Evolutionary conservation across 2,113 vertebrate genomes (phyloP).

Genomic region (Crotalus horridus): DNA sequence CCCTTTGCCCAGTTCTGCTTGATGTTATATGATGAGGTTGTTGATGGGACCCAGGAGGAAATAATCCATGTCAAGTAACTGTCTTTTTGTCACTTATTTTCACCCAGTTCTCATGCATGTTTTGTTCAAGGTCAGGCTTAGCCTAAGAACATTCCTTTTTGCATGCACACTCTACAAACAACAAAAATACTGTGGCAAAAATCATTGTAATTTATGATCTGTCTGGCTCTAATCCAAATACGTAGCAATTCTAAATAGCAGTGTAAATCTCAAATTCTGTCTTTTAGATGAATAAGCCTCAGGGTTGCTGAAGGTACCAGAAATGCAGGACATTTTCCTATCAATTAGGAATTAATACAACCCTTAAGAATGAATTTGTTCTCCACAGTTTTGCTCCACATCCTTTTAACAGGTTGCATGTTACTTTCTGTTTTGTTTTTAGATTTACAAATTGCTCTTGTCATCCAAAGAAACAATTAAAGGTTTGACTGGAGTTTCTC

Average conservation of each 20-base stretch:
- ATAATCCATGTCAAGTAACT: constrained; percentile 17
- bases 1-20: background rate
- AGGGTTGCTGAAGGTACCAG: constrained; percentile 37
- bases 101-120: constrained; percentile 3
- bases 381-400: constrained; percentile 8
- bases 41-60: background rate
- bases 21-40: background rate
- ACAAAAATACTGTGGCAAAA: constrained; percentile 1
- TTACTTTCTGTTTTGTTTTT: background rate
- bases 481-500: background rate
- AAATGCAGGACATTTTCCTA: constrained; percentile 48
- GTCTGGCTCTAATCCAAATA: constrained; percentile 22
- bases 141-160: background rate
- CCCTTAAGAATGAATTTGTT: constrained; percentile 37
- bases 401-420: constrained; percentile 15
- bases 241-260: constrained; percentile 25
- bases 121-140: constrained; percentile 26
- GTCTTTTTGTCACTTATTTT: constrained; percentile 7
- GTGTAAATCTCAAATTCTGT: constrained; percentile 21
- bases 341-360: constrained; percentile 61
- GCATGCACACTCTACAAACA: background rate
- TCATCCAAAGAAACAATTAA: background rate
- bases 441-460: background rate
- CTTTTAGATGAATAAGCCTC: constrained; percentile 11
- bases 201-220: constrained; percentile 3